Base-by-base conservation (phyloP, 1,140 invertebrate species). In the Listronotus oregonensis region DNA sequence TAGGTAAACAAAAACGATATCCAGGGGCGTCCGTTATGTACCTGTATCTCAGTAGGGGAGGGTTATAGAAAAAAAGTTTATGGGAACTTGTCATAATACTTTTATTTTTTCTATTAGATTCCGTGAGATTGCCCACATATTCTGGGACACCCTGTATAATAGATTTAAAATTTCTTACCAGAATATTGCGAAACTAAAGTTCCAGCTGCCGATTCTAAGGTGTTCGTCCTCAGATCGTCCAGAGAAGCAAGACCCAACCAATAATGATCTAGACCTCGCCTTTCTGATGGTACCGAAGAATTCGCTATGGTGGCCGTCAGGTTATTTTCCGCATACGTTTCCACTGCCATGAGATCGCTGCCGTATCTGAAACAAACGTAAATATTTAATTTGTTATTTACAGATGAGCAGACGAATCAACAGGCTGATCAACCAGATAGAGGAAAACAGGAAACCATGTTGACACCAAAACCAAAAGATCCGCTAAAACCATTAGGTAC, bases 111-210 rank as follows among this genome's bases (percentile, higher is more conserved):
- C n/a, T n/a, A n/a, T n/a, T n/a, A n/a, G n/a, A n/a, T n/a, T n/a
- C n/a, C n/a, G n/a, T n/a, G n/a, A n/a, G n/a, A n/a, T n/a, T n/a
- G n/a, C n/a, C n/a, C n/a, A n/a, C n/a, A n/a, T n/a, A n/a, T n/a
- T n/a, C 37, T 6, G 37, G 6, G 37, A 12, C 37, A 46, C 6
- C 6, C 14, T 9, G 8, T 27, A 27, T 27, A 3, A 27, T 3
- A 27, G 21, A 12, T 31, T 10, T 68, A 77, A 40, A 17, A n/a
- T 27, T 27, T 34, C 75, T 77, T 81, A 88, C 87, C 87, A 64
- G 93, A 90, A 79, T 97, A 98, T 80, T 97, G 94, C 0, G 93
- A 96, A 49, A 96, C 91, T 65, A 95, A 83, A 60, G 90, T 87
- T 40, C 95, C 95, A 55, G 93, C 92, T 8, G 95, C 93, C 9